Evolutionary conservation across 2,113 vertebrate genomes (phyloP).

Genomic region (Notothenia coriiceps): DNA sequence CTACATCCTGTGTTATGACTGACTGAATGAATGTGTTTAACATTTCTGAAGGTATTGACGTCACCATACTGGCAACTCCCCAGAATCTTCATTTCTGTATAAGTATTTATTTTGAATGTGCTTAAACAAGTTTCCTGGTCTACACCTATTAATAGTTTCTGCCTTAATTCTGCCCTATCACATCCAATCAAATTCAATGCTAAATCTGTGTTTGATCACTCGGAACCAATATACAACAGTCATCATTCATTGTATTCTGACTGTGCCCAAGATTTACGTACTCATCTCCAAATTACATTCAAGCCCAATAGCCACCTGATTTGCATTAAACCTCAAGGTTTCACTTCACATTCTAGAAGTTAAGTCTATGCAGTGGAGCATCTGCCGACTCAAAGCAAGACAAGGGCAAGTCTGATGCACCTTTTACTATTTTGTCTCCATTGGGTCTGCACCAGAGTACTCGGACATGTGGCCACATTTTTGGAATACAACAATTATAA

Average conservation of each 20-base stretch:
- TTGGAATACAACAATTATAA: too few species aligned
- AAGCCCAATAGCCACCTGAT: not conserved
- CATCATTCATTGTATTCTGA: not conserved
- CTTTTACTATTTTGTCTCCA: not conserved
- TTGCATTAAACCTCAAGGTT: not conserved
- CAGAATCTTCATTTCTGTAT: not conserved
- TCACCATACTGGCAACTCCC: not conserved
- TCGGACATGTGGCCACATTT: too few species aligned
- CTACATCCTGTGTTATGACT: constrained; percentile 3
- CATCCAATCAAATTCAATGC: not conserved
- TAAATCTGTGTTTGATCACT: not conserved
- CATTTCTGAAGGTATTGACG: not conserved
- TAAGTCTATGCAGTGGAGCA: too few species aligned
- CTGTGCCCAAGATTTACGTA: not conserved
- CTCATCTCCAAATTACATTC: not conserved
- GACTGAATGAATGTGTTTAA: not conserved
- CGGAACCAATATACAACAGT: not conserved
- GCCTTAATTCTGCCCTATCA: not conserved
- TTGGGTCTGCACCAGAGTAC: not conserved
- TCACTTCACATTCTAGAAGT: not conserved
- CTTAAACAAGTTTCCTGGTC: not conserved
- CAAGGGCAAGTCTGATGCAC: not conserved
- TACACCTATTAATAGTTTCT: not conserved
- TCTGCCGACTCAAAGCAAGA: not conserved
- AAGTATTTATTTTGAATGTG: not conserved